These are phyloP conservation scores for Drosophila kikkawai DNA, from an alignment of 1,140 invertebrate species.

Conservation along the genomic window DNA sequence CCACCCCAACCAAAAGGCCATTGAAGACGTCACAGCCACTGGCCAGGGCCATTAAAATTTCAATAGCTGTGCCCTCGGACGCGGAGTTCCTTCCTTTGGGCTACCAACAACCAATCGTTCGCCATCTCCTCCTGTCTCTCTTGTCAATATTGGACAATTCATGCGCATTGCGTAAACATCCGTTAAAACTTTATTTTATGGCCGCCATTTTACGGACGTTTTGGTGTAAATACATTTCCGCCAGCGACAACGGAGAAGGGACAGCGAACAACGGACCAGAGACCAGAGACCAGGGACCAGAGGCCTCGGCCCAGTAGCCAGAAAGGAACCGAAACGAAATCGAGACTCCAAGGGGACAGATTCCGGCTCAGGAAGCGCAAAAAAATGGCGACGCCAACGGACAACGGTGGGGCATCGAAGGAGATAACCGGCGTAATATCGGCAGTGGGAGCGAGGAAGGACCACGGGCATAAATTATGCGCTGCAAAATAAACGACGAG, in stretches of 20 bases:
- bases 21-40: conserved; percentile 39
- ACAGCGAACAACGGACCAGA: conserved; percentile 11
- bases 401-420: conserved; percentile 24
- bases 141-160: conserved; percentile 83
- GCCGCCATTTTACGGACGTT: conserved; percentile 80
- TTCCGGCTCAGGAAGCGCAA: conserved; percentile 66
- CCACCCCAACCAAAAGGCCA: conserved; percentile 3
- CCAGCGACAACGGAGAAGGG: conserved; percentile 32
- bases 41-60: conserved; percentile 69
- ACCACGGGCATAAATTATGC: conserved; percentile 74
- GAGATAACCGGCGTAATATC: conserved; percentile 13
- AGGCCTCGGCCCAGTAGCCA: conserved; percentile 29
- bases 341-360: conserved; percentile 17
- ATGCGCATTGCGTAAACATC: conserved; percentile 82
- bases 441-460: conserved; percentile 10
- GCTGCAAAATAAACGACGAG: conserved; percentile 79
- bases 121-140: conserved; percentile 69
- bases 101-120: conserved; percentile 55
- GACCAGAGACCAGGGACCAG: conserved; percentile 11
- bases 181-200: conserved; percentile 83
- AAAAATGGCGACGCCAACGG: conserved; percentile 74
- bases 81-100: conserved; percentile 26
- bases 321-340: conserved; percentile 19
- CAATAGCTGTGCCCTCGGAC: conserved; percentile 51
- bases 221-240: conserved; percentile 82